These are phyloP conservation scores for Galerucella nymphaeae DNA, from an alignment of 2,888 invertebrate genomes.

Conservation along the genomic window DNA sequence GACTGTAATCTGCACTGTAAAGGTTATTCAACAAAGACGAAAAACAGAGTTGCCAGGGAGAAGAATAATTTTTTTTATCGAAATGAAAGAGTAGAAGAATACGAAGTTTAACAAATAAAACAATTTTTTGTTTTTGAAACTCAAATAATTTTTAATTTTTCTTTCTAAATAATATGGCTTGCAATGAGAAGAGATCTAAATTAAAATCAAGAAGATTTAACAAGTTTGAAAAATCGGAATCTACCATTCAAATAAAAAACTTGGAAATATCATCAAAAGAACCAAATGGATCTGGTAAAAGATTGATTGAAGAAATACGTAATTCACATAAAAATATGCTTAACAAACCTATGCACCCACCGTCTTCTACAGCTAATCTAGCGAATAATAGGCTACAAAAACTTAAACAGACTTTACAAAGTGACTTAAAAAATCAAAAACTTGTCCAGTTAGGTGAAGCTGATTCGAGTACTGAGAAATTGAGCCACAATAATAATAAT, in stretches of 20 bases:
- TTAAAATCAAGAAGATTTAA: slow-evolving; percentile 27
- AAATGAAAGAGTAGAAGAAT: not conserved
- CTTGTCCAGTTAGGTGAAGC: not conserved
- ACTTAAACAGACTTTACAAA: slow-evolving; percentile 34
- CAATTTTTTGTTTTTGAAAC: slow-evolving; percentile 8
- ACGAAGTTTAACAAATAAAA: slow-evolving; percentile 8
- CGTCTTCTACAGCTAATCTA: slow-evolving; percentile 34
- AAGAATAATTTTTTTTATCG: no score
- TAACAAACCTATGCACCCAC: not conserved
- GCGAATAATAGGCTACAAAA: slow-evolving; percentile 41
- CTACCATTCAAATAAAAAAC: not conserved
- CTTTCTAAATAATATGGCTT: not conserved
- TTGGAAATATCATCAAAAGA: not conserved
- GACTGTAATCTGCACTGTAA: no score
- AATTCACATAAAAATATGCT: slow-evolving; percentile 1
- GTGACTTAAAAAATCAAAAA: slow-evolving; percentile 15
- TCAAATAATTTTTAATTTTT: no score
- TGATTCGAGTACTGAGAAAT: not conserved
- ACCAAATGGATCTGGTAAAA: not conserved
- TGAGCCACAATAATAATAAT: not conserved
- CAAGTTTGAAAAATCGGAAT: slow-evolving; percentile 22
- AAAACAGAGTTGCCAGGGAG: no score
- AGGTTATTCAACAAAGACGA: no score
- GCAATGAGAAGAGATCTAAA: slow-evolving; percentile 10
- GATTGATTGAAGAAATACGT: slow-evolving; percentile 11